Evolutionary conservation across 2,113 vertebrate genomes (phyloP), one percentile per base, ranked within the genome.

Genomic region (Theropithecus gelada): DNA sequence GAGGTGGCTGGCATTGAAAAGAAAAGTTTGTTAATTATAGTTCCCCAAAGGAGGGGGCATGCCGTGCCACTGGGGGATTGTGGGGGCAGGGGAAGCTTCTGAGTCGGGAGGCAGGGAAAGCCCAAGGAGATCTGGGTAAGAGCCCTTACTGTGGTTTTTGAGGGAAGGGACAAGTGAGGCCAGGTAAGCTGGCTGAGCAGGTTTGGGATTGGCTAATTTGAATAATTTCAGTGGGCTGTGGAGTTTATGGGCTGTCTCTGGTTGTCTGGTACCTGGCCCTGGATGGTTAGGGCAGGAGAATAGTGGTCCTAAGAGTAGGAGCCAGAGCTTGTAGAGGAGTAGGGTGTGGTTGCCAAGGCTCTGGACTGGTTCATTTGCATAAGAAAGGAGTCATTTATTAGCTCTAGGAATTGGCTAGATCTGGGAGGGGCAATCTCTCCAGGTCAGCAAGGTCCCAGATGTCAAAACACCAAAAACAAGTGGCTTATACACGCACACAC

Each of bases 21-120:
- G 14, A 27, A 32, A 35, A 61, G 7, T 5, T 32, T 76, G 32
- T 64, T 76, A 9, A 6, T 52, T 64, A 40, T 4, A 72, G 68
- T 13, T 38, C 16, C 35, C 79, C 13, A 45, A 48, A 76, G 55
- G 43, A 52, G 48, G 1, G 55, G 35, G 8, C 40, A 25, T 7
- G 8, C 18, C 13, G 0, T 8, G 45, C 8, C 48, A 23, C 5
- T 8, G 13, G 20, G 30, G 3, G 8, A 16, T n/a, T 38, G 70
- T 3, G 35, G 0, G 2, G 16, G 9, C 40, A 25, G 35, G 55
- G 61, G 59, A 80, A 38, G 32, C 73, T 22, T 23, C 18, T 2
- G 57, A 57, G 75, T 25, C 25, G 2, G 45, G 35, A 7, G 43
- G 16, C 9, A n/a, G 38, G 5, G 32, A 22, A 13, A 70, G 61